Conservation (phyloP, 30 jellyfish, hydroid and myxozoan species). For the Chironex yamaguchii region DNA sequence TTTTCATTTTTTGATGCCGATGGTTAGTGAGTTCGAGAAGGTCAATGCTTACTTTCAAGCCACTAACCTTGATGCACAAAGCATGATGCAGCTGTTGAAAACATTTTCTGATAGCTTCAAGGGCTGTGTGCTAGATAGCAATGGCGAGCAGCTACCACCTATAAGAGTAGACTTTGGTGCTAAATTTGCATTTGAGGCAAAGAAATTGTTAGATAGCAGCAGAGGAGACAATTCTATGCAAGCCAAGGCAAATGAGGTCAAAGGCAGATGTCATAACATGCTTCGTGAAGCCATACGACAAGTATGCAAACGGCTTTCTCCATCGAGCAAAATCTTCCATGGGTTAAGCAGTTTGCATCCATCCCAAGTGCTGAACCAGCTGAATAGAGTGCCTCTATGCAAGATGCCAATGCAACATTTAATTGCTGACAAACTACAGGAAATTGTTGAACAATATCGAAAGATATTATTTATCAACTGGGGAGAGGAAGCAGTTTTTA, state of each 20-base stretch:
- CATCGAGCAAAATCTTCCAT: constrained; percentile 28
- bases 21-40: constrained; percentile 64
- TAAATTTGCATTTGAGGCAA: constrained; percentile 54
- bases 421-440: background rate
- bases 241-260: background rate
- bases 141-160: constrained; percentile 10
- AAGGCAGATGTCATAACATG: constrained; percentile 30
- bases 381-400: background rate
- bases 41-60: constrained; percentile 71
- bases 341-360: constrained; percentile 35
- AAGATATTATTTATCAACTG: constrained; percentile 18
- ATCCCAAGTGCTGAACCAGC: constrained; percentile 31
- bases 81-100: constrained; percentile 7
- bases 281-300: constrained; percentile 51
- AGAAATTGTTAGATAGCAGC: background rate
- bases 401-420: constrained; percentile 34
- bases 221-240: background rate
- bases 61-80: constrained; percentile 60
- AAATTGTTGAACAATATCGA: constrained; percentile 40
- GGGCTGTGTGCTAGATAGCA: constrained; percentile 12
- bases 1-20: constrained; percentile 53
- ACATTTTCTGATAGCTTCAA: constrained; percentile 25
- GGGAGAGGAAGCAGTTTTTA: constrained; percentile 11
- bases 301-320: constrained; percentile 31
- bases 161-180: constrained; percentile 68